Base-by-base conservation (phyloP, 35 echinoderm and acorn worm species). In the Ophioderma brevispina region DNA sequence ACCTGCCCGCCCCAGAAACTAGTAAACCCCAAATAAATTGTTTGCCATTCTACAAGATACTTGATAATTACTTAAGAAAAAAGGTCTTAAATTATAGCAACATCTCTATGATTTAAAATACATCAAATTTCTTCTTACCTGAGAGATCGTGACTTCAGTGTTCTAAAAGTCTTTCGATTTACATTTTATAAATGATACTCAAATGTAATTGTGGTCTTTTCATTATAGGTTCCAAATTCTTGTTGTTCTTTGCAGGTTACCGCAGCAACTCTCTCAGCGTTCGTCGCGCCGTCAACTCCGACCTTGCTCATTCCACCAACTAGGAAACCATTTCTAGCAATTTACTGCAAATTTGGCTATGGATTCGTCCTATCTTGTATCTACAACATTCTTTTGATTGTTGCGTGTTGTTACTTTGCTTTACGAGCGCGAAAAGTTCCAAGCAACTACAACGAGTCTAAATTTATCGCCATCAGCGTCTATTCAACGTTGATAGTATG, bases 371-470 rank as follows among this genome's bases (percentile, higher is more conserved):
- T 43, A 32, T 59, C 82, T 0, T 85, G 82, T 4, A 31, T 30
- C 8, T 89, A 82, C 80, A 87, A 90, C 63, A 18, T 90, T 4
- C 31, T 86, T 37, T 41, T 96, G 5, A 82, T 96, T 15, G 6
- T 55, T 17, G 36, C 80, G 0, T 92, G 87, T 37, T 92, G 90
- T 43, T 89, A 89, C 77, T 92, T 82, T 34, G 94, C 91, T 13
- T 90, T 96, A 43, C 64, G 38, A 0, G 50, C 94, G 1, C 76
- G 94, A 17, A 70, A 84, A 28, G 86, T 96, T 0, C 94, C 94
- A 0, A 81, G 80, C 33, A 96, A 96, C 77, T 96, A 96, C 41
- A 92, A 92, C 41, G 90, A 96, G 33, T 79, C 90, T 0, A 70
- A 86, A 41, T 96, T 96, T 64, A 92, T 96, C 32, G 90, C 86